Evolutionary conservation across 2,888 invertebrate genomes (phyloP).

Genomic region (Spodoptera picta): DNA sequence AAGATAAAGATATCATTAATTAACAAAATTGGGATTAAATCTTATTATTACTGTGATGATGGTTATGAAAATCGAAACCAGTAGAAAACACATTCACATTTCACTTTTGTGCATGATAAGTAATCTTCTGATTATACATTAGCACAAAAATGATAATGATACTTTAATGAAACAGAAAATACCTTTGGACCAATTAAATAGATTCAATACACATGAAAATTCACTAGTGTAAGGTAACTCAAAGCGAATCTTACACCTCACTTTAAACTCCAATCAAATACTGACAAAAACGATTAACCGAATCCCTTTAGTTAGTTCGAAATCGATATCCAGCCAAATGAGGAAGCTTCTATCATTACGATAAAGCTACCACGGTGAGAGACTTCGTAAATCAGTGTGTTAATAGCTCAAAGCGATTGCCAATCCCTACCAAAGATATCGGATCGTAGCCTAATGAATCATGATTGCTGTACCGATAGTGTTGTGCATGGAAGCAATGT

Average conservation of each 20-base stretch:
- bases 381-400: conserved; percentile 72
- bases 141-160: too few species aligned
- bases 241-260: too few species aligned
- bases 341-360: conserved; percentile 42
- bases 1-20: too few species aligned
- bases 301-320: conserved; percentile 23
- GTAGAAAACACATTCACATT: too few species aligned
- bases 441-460: conserved; percentile 70
- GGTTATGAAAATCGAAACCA: too few species aligned
- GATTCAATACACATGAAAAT: neutral
- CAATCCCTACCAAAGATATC: conserved; percentile 69
- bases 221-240: too few species aligned
- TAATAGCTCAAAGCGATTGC: conserved; percentile 78
- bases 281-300: conserved; percentile 36
- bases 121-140: too few species aligned
- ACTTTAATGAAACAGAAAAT: too few species aligned
- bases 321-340: conserved; percentile 45
- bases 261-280: conserved; percentile 34
- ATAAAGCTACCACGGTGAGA: conserved; percentile 58
- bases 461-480: conserved; percentile 65
- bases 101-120: too few species aligned
- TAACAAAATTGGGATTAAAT: too few species aligned
- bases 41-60: too few species aligned
- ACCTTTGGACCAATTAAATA: neutral
- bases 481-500: conserved; percentile 34